Evolutionary conservation across 2,797 vertebrate species (phyloP).

Genomic region (Lepidocolaptes lacrymiger): DNA sequence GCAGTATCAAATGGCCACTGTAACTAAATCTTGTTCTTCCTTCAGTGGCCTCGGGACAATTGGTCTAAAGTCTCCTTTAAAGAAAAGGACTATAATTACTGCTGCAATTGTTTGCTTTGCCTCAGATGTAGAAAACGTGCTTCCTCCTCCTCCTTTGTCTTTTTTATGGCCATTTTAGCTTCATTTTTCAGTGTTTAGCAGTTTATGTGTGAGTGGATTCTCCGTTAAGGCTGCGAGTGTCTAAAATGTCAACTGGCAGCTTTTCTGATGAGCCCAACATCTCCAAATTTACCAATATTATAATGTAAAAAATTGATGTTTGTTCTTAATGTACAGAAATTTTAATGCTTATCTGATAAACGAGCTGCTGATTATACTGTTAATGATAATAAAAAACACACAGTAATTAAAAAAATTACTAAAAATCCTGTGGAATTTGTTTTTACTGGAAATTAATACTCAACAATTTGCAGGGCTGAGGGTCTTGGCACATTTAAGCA

Average conservation of each 20-base stretch:
- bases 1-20: slow-evolving; percentile 71
- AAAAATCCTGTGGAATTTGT: background rate
- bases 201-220: background rate
- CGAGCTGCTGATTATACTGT: background rate
- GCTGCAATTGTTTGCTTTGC: slow-evolving; percentile 64
- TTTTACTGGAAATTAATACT: background rate
- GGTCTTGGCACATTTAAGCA: slow-evolving; percentile 21
- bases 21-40: slow-evolving; percentile 76
- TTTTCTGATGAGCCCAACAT: background rate
- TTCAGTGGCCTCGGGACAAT: slow-evolving; percentile 72
- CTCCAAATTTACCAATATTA: background rate
- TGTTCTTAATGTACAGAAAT: background rate
- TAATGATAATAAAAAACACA: background rate
- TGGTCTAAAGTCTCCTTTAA: slow-evolving; percentile 45
- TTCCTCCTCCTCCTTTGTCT: slow-evolving; percentile 35
- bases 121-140: slow-evolving; percentile 13
- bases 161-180: background rate
- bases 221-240: background rate
- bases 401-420: background rate
- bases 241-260: background rate
- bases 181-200: background rate
- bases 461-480: background rate
- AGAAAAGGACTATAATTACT: slow-evolving; percentile 68
- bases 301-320: background rate
- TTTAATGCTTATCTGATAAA: background rate